phyloP scores from a whole-genome alignment of 1,140 invertebrate genomes.

The Drosophila melanogaster region Release_6_plus_ISO1_MT NC_004354.4:19098001-19098500 shows the following conservation, averaged over 20 bases:
- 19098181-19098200: conserved; percentile 9
- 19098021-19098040: conserved; percentile 15
- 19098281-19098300: conserved; percentile 34
- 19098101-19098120: conserved; percentile 5
- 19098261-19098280: conserved; percentile 34
- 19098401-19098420: conserved; percentile 10
- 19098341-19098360: conserved; percentile 11
- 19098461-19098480: conserved; percentile 9
- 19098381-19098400: conserved; percentile 39
- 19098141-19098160: neutral
- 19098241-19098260: conserved; percentile 61
- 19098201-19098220: conserved; percentile 48
- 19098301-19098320: neutral
- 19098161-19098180: no score
- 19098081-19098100: conserved; percentile 31
- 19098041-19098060: conserved; percentile 45
- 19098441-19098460: conserved; percentile 44
- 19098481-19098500: neutral
- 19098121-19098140: no score
- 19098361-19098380: conserved; percentile 61
- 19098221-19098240: conserved; percentile 73
- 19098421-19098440: conserved; percentile 29
- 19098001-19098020: conserved; percentile 18
- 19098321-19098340: neutral
- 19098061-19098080: conserved; percentile 74